These are phyloP conservation scores for Aegithalos caudatus DNA, from an alignment of 2,113 vertebrate species.

Conservation along the genomic window DNA sequence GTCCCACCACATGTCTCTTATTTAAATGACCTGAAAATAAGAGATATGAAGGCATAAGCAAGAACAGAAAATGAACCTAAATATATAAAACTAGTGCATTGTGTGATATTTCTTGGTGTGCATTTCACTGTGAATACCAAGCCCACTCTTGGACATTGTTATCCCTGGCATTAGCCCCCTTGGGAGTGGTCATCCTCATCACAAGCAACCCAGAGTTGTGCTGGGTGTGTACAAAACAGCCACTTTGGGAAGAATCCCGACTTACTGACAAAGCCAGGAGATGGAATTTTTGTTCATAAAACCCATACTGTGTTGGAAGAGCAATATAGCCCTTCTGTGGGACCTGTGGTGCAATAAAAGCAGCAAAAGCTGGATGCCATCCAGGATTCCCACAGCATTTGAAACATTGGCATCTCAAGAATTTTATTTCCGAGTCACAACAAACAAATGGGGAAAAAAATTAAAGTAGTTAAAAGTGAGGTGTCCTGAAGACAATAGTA, in stretches of 20 bases:
- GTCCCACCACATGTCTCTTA: constrained; percentile 61
- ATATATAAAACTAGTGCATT: constrained; percentile 24
- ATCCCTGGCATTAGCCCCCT: not conserved
- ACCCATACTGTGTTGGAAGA: not conserved
- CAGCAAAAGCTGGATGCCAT: not conserved
- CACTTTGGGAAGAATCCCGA: not conserved
- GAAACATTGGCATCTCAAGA: not conserved
- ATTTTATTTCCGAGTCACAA: not conserved
- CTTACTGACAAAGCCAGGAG: not conserved
- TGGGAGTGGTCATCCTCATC: not conserved
- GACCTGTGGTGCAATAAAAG: not conserved
- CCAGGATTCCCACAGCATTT: not conserved
- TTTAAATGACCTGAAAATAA: constrained; percentile 71
- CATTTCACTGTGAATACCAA: constrained; percentile 18
- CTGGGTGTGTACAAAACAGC: not conserved
- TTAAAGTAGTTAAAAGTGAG: not conserved
- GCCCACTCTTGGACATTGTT: not conserved
- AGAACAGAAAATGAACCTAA: constrained; percentile 52
- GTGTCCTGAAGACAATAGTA: not conserved
- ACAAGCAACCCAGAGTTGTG: not conserved
- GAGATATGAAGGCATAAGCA: constrained; percentile 51
- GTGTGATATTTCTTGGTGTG: constrained; percentile 3
- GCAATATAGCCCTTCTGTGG: not conserved
- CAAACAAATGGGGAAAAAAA: not conserved
- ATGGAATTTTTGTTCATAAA: not conserved